Evolutionary conservation across 2,888 invertebrate species (phyloP).

Genomic region (Cantharis nigra): DNA sequence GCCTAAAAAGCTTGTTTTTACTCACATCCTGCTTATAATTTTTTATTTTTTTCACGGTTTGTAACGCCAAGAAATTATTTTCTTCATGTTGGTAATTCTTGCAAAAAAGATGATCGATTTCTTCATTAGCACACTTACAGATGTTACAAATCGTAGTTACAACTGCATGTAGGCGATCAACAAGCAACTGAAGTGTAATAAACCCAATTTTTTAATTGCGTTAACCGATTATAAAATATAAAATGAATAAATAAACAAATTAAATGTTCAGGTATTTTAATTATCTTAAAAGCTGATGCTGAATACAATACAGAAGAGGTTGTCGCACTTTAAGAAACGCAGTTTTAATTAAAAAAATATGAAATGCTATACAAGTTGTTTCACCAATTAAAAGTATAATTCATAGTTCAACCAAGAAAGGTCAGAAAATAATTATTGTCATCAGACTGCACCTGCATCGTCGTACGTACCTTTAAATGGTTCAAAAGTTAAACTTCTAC

Average conservation of each 20-base stretch:
- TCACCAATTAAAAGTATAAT: not conserved
- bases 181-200: not conserved
- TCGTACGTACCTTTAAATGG: not conserved
- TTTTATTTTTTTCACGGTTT: not conserved
- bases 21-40: not conserved
- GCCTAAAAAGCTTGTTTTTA: not conserved
- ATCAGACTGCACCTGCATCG: not conserved
- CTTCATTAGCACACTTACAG: not conserved
- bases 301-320: not conserved
- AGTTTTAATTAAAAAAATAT: not conserved
- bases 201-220: not conserved
- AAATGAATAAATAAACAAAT: not conserved
- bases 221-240: not conserved
- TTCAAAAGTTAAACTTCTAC: not conserved
- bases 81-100: not conserved
- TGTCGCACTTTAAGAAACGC: not conserved
- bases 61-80: not conserved
- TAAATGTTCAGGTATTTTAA: not conserved
- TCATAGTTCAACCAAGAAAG: not conserved
- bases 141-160: not conserved
- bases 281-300: not conserved
- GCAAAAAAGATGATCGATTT: not conserved
- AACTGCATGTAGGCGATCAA: not conserved
- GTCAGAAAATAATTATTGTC: not conserved
- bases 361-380: not conserved